phyloP scores from a whole-genome alignment of 2,797 vertebrate species.

The Pachyuromys duprasi region DNA sequence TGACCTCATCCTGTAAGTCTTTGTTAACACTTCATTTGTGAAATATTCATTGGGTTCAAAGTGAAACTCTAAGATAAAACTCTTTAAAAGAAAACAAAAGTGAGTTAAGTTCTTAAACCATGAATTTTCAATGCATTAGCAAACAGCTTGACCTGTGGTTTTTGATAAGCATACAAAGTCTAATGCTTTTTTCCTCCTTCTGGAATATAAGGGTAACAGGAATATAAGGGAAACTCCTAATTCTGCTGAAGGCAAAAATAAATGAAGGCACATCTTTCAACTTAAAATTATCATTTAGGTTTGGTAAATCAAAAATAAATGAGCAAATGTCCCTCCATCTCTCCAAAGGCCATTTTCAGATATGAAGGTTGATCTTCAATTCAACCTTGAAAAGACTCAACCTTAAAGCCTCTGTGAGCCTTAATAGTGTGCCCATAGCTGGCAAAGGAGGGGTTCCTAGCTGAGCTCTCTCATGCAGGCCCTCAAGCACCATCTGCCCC shows the following conservation, averaged over 20 bases:
- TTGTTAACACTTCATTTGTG: constrained; percentile 96
- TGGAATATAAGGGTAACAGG: not conserved
- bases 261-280: constrained; percentile 8
- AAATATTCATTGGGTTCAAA: constrained; percentile 99
- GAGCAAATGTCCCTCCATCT: not conserved
- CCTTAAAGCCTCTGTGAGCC: not conserved
- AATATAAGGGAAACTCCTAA: not conserved
- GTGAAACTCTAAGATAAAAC: constrained; percentile 97
- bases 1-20: constrained; percentile 98
- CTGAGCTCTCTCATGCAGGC: not conserved
- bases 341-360: not conserved
- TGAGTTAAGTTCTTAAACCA: constrained; percentile 5
- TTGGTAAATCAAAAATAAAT: constrained; percentile 13
- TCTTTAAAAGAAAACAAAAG: constrained; percentile 87
- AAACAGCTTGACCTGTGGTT: not conserved
- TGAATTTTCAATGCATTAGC: not conserved
- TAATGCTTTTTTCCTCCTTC: not conserved
- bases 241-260: constrained; percentile 26
- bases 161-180: constrained; percentile 1
- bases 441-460: not conserved
- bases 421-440: not conserved
- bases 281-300: not conserved
- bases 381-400: not conserved
- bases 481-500: not conserved
- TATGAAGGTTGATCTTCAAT: not conserved